Evolutionary conservation across 2,797 vertebrate genomes (phyloP), one percentile per base, ranked within the genome.

Genomic region (Botia kubotai): DNA sequence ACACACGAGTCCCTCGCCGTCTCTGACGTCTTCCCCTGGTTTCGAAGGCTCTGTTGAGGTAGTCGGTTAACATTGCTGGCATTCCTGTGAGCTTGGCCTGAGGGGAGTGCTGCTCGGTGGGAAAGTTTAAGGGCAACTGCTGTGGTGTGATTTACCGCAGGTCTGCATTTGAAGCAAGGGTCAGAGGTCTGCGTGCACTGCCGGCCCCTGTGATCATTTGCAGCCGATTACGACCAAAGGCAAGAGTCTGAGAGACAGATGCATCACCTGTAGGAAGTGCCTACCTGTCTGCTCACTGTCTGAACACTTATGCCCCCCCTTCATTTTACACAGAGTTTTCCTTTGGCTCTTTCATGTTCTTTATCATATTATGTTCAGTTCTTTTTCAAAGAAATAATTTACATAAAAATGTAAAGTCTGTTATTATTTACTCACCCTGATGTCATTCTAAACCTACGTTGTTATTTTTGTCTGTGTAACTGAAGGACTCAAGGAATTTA

Each of bases 201-300:
- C 89, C 92, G 92, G 88, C 92, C 94, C 94, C 95, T 97, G 95
- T 97, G 95, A 98, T 98, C 96, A 96, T 94, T 93, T 84, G 84
- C 85, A 79, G 84, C 86, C 90, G 90, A 92, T 93, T 93, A 93
- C 88, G 92, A 90, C 89, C 85, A 92, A 95, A 95, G 95, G 95
- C 76, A 72, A 94, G 95, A 94, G 93, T 93, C 90, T 92, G 5
- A 72, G 26, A 77, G 52, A 65, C 43, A 80, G 55, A 78, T 86
- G 87, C 87, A 83, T 94, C 89, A 87, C 94, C 82, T 85, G 67
- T 48, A 92, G 92, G 91, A 93, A 92, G 89, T 89, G 65, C 63
- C 21, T 66, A 73, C 23, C 80, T 89, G 87, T 89, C 90, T 87
- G 72, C 12, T 43, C 29, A 26, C n/a, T 16, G 50, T 43, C 23